Percentiles rank a stretch among this genome's conserved stretches.
These are phyloP conservation scores for Rhinoraja longicauda DNA, from an alignment of 2,797 vertebrate genomes.

Conservation along the genomic window DNA sequence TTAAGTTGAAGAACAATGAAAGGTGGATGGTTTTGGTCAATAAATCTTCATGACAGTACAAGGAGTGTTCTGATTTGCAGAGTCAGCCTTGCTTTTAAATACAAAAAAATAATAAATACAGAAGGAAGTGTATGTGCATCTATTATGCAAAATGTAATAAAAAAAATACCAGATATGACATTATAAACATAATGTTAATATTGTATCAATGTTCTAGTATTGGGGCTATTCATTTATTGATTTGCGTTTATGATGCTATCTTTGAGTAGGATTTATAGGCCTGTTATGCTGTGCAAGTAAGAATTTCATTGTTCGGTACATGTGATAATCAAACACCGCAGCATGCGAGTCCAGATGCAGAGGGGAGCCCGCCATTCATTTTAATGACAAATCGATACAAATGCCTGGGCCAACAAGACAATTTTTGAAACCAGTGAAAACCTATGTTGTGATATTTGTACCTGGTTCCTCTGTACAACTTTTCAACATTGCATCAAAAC, in stretches of 20 bases:
- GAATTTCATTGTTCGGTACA: too few species aligned
- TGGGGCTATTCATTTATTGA: too few species aligned
- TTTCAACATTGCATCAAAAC: too few species aligned
- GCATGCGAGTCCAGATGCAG: too few species aligned
- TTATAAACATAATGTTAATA: too few species aligned
- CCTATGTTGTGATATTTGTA: not conserved
- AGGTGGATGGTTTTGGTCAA: not conserved
- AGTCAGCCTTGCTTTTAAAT: not conserved
- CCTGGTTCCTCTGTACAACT: not conserved
- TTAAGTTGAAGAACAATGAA: not conserved
- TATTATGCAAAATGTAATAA: too few species aligned
- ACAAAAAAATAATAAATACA: not conserved
- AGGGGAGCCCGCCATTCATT: not conserved
- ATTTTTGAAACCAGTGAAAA: not conserved
- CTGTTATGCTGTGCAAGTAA: too few species aligned
- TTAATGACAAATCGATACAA: not conserved
- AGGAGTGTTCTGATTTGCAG: not conserved
- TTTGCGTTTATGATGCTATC: too few species aligned
- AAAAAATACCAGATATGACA: too few species aligned
- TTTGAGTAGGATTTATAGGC: too few species aligned
- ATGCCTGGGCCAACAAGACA: not conserved
- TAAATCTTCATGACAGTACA: not conserved
- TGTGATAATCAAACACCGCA: too few species aligned
- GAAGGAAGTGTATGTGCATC: not conserved
- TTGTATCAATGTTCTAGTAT: too few species aligned